Conservation (phyloP, 1,140 invertebrate genomes). For the Colletes latitarsis region DNA sequence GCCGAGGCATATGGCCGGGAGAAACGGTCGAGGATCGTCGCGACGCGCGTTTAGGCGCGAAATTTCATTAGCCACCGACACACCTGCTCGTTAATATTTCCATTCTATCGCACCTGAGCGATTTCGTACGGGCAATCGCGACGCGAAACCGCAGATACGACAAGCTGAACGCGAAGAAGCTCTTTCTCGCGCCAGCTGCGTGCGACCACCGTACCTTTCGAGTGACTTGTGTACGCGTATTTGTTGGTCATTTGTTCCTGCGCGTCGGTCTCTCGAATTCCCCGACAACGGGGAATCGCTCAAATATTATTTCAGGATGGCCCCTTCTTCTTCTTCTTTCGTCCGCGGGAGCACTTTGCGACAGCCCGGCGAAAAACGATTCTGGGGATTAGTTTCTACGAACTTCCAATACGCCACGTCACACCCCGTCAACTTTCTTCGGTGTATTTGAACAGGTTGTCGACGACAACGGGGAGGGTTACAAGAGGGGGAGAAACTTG, state of each 20-base stretch:
- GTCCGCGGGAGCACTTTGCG: not conserved
- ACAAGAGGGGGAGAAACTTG: not conserved
- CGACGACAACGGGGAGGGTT: constrained; percentile 28
- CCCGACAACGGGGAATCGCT: constrained; percentile 37
- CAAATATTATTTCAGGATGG: constrained; percentile 68
- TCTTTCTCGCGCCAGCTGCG: constrained; percentile 37
- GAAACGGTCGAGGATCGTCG: constrained; percentile 4
- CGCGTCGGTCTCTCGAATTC: constrained; percentile 5
- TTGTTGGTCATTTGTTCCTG: constrained; percentile 66
- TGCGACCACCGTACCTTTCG: constrained; percentile 20
- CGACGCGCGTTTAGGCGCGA: not conserved
- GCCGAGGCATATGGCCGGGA: constrained; percentile 33
- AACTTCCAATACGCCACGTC: constrained; percentile 20
- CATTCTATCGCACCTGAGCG: constrained; percentile 47
- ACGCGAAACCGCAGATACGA: constrained; percentile 26
- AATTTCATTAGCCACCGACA: constrained; percentile 41
- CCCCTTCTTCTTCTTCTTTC: constrained; percentile 6
- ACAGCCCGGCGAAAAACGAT: constrained; percentile 18
- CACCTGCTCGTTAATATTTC: constrained; percentile 53
- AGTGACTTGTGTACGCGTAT: constrained; percentile 59
- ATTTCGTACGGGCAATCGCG: constrained; percentile 51
- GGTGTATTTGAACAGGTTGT: constrained; percentile 54
- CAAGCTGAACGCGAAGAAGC: constrained; percentile 40
- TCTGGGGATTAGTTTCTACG: constrained; percentile 46
- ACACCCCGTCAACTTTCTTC: constrained; percentile 22